Base-by-base conservation (phyloP, 2,113 vertebrate species). In the Malurus elegans region DNA sequence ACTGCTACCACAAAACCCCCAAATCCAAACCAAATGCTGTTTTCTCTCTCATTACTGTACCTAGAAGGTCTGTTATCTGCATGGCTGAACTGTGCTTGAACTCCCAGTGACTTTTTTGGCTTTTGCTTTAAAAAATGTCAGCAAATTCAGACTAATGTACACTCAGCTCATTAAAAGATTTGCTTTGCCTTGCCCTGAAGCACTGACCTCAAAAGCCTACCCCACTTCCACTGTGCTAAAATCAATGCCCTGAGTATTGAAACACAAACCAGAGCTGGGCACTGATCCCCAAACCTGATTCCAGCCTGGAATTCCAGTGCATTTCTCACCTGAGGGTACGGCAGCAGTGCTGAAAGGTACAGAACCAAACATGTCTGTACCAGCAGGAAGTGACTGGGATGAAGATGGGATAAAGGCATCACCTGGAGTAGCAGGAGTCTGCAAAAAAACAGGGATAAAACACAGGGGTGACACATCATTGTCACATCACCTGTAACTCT, bases 371-470 rank as follows among this genome's bases (percentile, higher is more conserved):
- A 99, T 97, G 93, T 99, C 99, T 47, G 99, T 97, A 97, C 97
- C 97, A 79, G 97, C 97, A 92, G 99, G 98, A 91, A 98, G 98
- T 95, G 99, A 98, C 97, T 99, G 98, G 96, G 98, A 98, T 97
- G 98, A 98, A 96, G 98, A 98, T 71, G 98, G 98, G 98, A 99
- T 99, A 95, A 99, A 98, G 97, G 98, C 98, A 98, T 99, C 99
- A 98, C 99, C 99, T 95, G 99, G 99, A 98, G 99, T 99, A 95
- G 98, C 99, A 90, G 99, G 99, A 95, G 99, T 99, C 99, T 99
- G 97, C 76, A 92, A 62, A 78, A 47, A 97, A 62, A 95, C 45
- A 92, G 84, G 67, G 90, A 79, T 21, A 92, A 85, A 96, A 80
- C 3, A 78, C 44, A 78, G 38, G 1, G 16, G 54, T 60, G 45